Base-by-base conservation (phyloP, 2,113 vertebrate species). In the Chlorocebus sabaeus region DNA sequence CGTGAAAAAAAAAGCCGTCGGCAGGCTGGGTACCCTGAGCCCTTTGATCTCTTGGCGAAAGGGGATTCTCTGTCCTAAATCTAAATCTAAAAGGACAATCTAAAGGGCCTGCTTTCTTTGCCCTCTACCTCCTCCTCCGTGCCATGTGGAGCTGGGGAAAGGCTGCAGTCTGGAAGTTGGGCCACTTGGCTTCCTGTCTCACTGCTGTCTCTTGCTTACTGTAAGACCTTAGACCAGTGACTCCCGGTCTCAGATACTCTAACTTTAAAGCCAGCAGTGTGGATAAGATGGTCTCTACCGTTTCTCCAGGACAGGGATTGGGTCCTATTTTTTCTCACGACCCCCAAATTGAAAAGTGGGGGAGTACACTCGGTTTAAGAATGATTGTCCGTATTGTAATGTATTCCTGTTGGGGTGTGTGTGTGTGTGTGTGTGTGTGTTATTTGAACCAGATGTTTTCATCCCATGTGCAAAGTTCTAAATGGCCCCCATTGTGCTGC, bases 381-480 rank as follows among this genome's bases (percentile, higher is more conserved):
- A 18, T 12, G 48, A 72, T 82, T 38, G 23, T 85, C 70, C 75
- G 48, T 50, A 64, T 38, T 90, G n/a, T 76, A 67, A 80, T 79
- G 27, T 68, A 35, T 96, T 97, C 79, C 55, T 81, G 55, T 86
- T 75, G 75, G 57, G 11, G 89, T 20, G 72, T 48, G 59, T 61
- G 59, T 61, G 59, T 61, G 25, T 61, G 59, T 27, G 59, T 27
- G 59, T 12, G 27, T 13, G 27, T 25, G 48, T 75, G 61, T 92
- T 45, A 97, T 96, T 95, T 80, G 90, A 97, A 98, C 96, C 98
- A 98, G 96, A 98, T 97, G 97, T 97, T 96, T 79, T 97, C 48
- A 88, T 93, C 95, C 94, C 25, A 52, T 30, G 48, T 93, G 91
- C 76, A 94, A 68, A 95, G 88, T 97, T 97, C 97, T 97, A 97